A percentile compares a stretch with the other conserved stretches of the same genome.
phyloP scores from a whole-genome alignment of 2,797 vertebrate genomes.

The Psittacula echo region DNA sequence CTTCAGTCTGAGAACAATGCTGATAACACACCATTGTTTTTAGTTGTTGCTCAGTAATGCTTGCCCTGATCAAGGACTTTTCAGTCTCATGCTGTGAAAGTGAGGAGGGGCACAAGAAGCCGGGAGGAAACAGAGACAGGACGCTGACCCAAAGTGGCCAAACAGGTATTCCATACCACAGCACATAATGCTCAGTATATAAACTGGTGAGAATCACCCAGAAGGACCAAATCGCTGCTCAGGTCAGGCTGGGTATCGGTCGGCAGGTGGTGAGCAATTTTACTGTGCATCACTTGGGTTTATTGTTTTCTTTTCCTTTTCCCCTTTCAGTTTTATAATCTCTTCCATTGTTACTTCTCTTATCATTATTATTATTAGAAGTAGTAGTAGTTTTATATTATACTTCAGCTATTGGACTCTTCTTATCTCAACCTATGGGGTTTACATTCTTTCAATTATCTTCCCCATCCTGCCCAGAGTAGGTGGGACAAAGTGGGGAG shows the following conservation, averaged over 20 bases:
- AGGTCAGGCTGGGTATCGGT: background rate
- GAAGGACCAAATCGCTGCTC: background rate
- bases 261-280: background rate
- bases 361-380: background rate
- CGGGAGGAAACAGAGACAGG: background rate
- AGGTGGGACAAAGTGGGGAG: background rate
- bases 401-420: background rate
- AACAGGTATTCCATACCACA: background rate
- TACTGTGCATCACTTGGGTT: background rate
- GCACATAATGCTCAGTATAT: background rate
- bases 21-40: background rate
- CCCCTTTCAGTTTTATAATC: background rate
- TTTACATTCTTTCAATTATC: background rate
- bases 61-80: background rate
- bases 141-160: background rate
- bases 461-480: background rate
- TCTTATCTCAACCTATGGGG: background rate
- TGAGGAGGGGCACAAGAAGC: background rate
- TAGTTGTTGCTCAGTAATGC: background rate
- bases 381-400: background rate
- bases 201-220: background rate
- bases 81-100: background rate
- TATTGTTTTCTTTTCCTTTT: background rate
- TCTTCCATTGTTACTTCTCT: background rate
- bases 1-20: background rate